Base-by-base conservation (phyloP, 35 echinoderm and acorn worm species). In the Ophiothrix spiculata region DNA sequence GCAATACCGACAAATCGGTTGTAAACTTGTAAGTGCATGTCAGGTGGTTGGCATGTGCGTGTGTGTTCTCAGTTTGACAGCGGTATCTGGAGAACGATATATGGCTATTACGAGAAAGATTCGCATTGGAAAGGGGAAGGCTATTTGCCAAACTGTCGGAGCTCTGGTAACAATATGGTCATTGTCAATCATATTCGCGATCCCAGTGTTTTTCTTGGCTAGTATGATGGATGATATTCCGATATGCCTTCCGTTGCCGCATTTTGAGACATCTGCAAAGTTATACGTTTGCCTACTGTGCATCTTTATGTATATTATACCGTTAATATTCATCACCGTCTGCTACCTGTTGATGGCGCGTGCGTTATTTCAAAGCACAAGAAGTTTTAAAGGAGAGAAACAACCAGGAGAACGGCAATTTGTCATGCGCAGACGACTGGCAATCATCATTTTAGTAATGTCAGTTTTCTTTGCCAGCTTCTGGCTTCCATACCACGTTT, bases 391-490 rank as follows among this genome's bases (percentile, higher is more conserved):
- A 33, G 84, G 90, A 39, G 93, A 95, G 42, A 91, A 89, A 0
- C 93, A 95, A 56, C 93, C 93, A 19, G 93, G 93, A 38, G 93
- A 86, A 1, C 85, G 85, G 15, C 93, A 95, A 39, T 95, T 95
- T 56, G 69, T 84, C 25, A 90, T 90, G 10, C 78, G 93, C 4
- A 91, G 90, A 77, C 93, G 93, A 38, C 85, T 95, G 0, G 93
- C 93, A 10, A 75, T 95, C 4, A 95, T 86, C 34, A 90, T 95
- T 16, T 75, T 95, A 39, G 60, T 95, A 14, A 79, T 95, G 17
- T 90, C 88, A 0, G 56, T 95, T 14, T 95, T 95, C 77, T 95
- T 95, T 64, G 93, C 85, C 23, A 83, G 88, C 3, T 86, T 93
- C 33, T 89, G 86, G 86, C 38, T 93, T 19, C 91, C 91, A 13